phyloP scores from a whole-genome alignment of 2,797 vertebrate species.

The Hephaestus fuliginosus region DNA sequence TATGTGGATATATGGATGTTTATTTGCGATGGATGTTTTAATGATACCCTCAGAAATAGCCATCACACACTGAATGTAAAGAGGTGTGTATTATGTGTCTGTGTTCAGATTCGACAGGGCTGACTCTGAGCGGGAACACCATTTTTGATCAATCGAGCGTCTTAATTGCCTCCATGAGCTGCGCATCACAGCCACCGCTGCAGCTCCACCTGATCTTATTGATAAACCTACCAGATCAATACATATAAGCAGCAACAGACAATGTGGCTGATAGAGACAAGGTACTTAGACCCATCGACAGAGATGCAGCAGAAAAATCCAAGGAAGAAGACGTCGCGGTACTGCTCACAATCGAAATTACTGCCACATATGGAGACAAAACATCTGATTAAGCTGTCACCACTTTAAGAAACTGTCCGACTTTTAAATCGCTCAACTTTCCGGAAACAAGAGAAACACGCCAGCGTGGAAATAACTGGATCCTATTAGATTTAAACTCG shows the following conservation, averaged over 20 bases:
- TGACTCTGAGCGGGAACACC: neutral
- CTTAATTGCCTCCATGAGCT: neutral
- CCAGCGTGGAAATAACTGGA: neutral
- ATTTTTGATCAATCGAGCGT: neutral
- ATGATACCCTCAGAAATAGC: neutral
- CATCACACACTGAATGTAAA: neutral
- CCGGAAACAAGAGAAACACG: neutral
- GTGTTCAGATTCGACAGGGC: neutral
- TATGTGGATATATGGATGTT: too few relatives aligned
- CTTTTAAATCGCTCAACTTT: neutral
- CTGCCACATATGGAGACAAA: constrained; percentile 15
- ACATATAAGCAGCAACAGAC: neutral
- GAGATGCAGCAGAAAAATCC: neutral
- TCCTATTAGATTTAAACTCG: constrained; percentile 3
- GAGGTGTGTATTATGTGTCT: neutral
- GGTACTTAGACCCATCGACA: neutral
- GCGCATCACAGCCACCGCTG: neutral
- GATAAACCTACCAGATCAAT: neutral
- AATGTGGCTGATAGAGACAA: neutral
- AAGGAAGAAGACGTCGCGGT: neutral
- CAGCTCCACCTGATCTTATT: neutral
- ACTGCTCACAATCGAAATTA: neutral
- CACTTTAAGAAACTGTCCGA: neutral
- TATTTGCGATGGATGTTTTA: too few relatives aligned
- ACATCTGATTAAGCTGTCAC: constrained; percentile 8